These are phyloP conservation scores for Chinchilla lanigera DNA, from an alignment of 2,113 vertebrate species.

Conservation along the genomic window DNA sequence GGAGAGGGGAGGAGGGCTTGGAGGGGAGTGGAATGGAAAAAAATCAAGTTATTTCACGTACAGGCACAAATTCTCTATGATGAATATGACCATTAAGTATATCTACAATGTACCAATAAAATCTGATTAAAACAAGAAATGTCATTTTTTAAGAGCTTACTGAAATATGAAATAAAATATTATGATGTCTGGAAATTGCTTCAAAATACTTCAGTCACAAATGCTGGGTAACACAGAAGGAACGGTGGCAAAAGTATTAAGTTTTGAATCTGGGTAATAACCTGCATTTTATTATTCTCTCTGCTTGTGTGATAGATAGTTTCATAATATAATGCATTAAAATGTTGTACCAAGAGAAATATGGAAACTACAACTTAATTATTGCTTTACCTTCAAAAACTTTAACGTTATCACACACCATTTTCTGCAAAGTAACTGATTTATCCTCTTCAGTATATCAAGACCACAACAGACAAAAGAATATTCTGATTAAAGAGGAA, in stretches of 20 bases:
- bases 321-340: conserved; percentile 30
- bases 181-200: neutral
- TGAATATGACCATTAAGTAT: neutral
- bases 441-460: conserved; percentile 6
- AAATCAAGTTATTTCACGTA: neutral
- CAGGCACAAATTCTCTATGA: neutral
- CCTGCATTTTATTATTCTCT: neutral
- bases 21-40: neutral
- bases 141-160: conserved; percentile 15
- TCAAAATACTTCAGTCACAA: conserved; percentile 15
- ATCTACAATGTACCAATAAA: neutral
- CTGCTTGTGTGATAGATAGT: conserved; percentile 2
- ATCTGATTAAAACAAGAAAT: neutral
- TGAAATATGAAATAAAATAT: conserved; percentile 35
- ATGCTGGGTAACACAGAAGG: neutral
- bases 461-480: conserved; percentile 18
- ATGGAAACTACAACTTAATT: neutral
- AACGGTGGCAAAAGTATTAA: neutral
- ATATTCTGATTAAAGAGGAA: neutral
- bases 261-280: neutral
- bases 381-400: neutral
- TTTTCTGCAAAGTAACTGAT: conserved; percentile 5
- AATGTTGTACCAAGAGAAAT: neutral
- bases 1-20: neutral
- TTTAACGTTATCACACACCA: neutral